Evolutionary conservation across 2,113 vertebrate genomes (phyloP), one percentile per base, ranked within the genome.

Genomic region (Elgaria multicarinata): DNA sequence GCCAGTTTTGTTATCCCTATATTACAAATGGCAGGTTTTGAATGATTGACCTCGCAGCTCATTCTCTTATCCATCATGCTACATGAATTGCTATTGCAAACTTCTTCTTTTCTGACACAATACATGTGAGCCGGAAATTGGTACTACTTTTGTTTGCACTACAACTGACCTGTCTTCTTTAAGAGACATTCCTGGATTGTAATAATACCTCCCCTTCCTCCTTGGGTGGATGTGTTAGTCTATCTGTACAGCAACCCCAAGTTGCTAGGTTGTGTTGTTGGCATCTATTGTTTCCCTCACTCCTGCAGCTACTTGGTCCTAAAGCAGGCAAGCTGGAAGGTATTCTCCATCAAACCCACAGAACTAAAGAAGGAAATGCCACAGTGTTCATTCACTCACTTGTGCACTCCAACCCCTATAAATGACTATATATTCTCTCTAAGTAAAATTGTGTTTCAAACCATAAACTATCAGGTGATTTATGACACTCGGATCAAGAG

Each of bases 1-100:
- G 10, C 42, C 75, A 53, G 28, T 78, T 78, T 36, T 28, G 33
- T 46, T 36, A 50, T n/a, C 24, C 20, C 75, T 10, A 67, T 78
- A 67, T 50, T 78, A 78, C 42, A 87, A 77, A 78, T n/a, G n/a
- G 31, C 16, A 87, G 77, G 26, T 78, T 87, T 79, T 69, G 76
- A 79, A 53, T 20, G 12, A 66, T 4, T 26, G 44, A 69, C 28
- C 28, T 84, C 42, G 16, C 64, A 84, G 31, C 31, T 84, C 42
- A 18, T 69, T 84, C 14, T 18, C 28, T 83, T 16, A 20, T 33
- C 3, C 28, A 26, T 9, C 26, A 10, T 82, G 22, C 58, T 42
- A 64, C n/a, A 64, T 20, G 62, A 53, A 82, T 16, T 42, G 42
- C n/a, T 42, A 6, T 42, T 42, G 8, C n/a, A n/a, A n/a, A n/a